Conservation (phyloP, 2,888 invertebrate species). For the Drosophila trichaetosa region DNA sequence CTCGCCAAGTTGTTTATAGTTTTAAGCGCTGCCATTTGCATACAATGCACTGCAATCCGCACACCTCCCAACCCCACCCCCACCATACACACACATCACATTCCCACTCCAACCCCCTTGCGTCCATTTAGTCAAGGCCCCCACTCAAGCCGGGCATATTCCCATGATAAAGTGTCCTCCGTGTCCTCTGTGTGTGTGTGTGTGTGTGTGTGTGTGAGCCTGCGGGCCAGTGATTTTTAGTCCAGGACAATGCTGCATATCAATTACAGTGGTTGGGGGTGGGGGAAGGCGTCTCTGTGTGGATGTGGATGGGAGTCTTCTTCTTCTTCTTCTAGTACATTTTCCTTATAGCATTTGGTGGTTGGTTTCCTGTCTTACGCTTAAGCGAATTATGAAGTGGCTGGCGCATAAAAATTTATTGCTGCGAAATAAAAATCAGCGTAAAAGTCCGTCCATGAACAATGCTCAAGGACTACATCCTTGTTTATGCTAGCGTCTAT, state of each 20-base stretch:
- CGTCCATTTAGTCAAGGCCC: slow-evolving; percentile 5
- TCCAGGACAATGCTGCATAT: slow-evolving; percentile 39
- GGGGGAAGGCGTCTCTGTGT: neutral
- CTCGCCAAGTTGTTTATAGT: slow-evolving; percentile 55
- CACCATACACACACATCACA: neutral
- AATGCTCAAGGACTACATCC: slow-evolving; percentile 63
- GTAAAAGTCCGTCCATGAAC: slow-evolving; percentile 71
- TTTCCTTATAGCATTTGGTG: slow-evolving; percentile 29
- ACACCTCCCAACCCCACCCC: neutral
- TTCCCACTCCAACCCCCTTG: neutral
- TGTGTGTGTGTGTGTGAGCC: slow-evolving; percentile 28
- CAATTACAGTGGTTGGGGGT: slow-evolving; percentile 37
- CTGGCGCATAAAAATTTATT: slow-evolving; percentile 84
- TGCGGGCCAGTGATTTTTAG: slow-evolving; percentile 59
- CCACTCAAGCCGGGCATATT: slow-evolving; percentile 55
- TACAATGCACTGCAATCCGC: slow-evolving; percentile 12
- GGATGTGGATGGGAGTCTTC: neutral
- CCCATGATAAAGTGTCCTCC: slow-evolving; percentile 75
- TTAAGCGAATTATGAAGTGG: slow-evolving; percentile 83
- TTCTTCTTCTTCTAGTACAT: neutral
- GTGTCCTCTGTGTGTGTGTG: neutral
- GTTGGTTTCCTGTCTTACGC: slow-evolving; percentile 67
- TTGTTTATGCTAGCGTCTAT: slow-evolving; percentile 49
- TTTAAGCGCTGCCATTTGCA: slow-evolving; percentile 62
- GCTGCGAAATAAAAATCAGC: slow-evolving; percentile 81